Evolutionary conservation across 2,797 vertebrate genomes (phyloP).

Genomic region (Darevskia nairensis): DNA sequence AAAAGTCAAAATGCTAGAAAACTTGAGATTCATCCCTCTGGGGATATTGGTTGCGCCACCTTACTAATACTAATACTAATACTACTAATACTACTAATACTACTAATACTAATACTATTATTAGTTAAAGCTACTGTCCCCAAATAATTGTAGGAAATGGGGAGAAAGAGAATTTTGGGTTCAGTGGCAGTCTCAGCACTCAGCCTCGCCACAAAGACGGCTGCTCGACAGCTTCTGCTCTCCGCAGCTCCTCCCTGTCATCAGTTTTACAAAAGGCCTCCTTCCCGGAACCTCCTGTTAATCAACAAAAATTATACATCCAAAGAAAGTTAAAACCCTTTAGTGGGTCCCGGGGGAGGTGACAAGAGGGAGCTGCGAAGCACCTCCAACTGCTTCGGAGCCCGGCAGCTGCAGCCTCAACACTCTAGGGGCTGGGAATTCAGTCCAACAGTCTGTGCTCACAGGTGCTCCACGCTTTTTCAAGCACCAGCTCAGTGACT

Average conservation of each 20-base stretch:
- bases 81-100: too few relatives aligned
- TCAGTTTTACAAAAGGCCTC: constrained; percentile 58
- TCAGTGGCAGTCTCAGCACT: constrained; percentile 39
- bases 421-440: constrained; percentile 38
- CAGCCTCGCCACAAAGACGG: constrained; percentile 54
- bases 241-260: constrained; percentile 60
- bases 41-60: background rate
- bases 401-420: constrained; percentile 61
- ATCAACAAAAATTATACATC: constrained; percentile 70
- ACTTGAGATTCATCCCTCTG: constrained; percentile 32
- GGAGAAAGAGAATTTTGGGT: constrained; percentile 28
- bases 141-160: background rate
- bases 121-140: background rate
- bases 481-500: constrained; percentile 44
- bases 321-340: constrained; percentile 62
- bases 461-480: constrained; percentile 53
- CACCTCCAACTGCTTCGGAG: constrained; percentile 54
- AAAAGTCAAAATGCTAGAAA: constrained; percentile 22
- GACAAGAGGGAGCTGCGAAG: constrained; percentile 51
- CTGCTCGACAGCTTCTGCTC: constrained; percentile 50
- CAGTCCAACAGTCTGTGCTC: constrained; percentile 48
- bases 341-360: constrained; percentile 43
- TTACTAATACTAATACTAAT: background rate
- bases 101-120: background rate
- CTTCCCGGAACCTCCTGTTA: constrained; percentile 65